These are phyloP conservation scores for Notechis scutatus DNA, from an alignment of 2,113 vertebrate species.

Conservation along the genomic window DNA sequence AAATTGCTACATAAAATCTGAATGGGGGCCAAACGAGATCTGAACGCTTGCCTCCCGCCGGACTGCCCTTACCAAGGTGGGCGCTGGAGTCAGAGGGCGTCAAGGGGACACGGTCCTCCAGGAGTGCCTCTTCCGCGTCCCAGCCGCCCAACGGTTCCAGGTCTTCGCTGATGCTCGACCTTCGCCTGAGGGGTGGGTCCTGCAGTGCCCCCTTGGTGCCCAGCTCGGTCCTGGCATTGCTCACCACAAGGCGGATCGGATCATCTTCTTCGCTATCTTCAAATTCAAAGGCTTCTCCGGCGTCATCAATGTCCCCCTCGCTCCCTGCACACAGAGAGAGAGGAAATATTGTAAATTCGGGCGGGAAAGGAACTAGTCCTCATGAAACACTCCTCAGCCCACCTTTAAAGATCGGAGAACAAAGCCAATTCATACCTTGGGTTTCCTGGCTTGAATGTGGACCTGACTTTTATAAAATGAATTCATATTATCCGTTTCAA, in stretches of 20 bases:
- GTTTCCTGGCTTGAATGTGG: neutral
- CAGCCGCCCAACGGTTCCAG: neutral
- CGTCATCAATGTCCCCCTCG: neutral
- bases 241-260: neutral
- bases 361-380: neutral
- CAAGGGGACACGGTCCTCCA: rapidly evolving
- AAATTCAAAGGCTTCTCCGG: conserved; percentile 51
- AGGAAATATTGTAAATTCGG: rapidly evolving
- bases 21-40: rapidly evolving
- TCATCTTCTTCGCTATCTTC: conserved; percentile 55
- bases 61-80: conserved; percentile 7
- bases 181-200: neutral
- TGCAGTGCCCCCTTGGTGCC: neutral
- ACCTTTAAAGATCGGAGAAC: neutral
- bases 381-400: neutral
- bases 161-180: neutral
- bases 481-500: neutral
- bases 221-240: neutral
- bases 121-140: neutral
- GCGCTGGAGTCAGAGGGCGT: neutral
- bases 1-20: neutral
- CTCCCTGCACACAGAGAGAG: neutral
- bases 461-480: neutral
- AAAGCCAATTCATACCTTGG: neutral
- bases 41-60: rapidly evolving